phyloP scores from a whole-genome alignment of 2,888 invertebrate genomes.

The Prenolepis imparis region DNA sequence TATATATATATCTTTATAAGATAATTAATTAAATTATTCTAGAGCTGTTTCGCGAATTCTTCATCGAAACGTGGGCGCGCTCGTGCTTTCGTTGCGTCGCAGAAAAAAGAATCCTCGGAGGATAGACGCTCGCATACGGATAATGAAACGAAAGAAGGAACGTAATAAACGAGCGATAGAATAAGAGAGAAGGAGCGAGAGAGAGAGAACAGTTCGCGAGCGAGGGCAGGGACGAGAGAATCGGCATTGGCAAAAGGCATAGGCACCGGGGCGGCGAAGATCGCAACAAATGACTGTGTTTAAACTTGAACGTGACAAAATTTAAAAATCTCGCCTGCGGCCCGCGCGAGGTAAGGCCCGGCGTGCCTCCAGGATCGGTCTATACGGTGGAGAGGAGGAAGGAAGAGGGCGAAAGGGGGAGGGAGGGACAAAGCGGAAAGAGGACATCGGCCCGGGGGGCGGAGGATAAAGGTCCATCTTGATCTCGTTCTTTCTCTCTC shows the following conservation, averaged over 20 bases:
- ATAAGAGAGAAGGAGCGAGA: slow-evolving; percentile 57
- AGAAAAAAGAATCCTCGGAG: slow-evolving; percentile 54
- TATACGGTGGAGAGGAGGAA: not conserved
- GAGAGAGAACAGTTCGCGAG: slow-evolving; percentile 16
- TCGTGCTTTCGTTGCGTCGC: slow-evolving; percentile 34
- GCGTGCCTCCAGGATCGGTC: slow-evolving; percentile 47
- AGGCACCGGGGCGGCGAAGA: slow-evolving; percentile 72
- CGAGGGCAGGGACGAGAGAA: slow-evolving; percentile 66
- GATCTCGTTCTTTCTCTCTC: slow-evolving; percentile 38
- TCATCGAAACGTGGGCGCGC: slow-evolving; percentile 48
- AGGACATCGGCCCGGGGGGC: slow-evolving; percentile 44
- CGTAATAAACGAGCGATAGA: slow-evolving; percentile 76
- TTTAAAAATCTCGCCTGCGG: slow-evolving; percentile 82
- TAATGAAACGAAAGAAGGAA: slow-evolving; percentile 76
- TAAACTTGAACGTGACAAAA: slow-evolving; percentile 86
- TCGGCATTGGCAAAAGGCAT: slow-evolving; percentile 80
- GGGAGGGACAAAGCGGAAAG: slow-evolving; percentile 46
- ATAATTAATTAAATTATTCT: slow-evolving; percentile 23
- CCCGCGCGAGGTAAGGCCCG: slow-evolving; percentile 52
- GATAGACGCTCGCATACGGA: slow-evolving; percentile 69
- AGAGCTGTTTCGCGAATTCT: slow-evolving; percentile 12
- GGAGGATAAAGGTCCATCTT: slow-evolving; percentile 54
- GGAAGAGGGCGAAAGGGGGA: not conserved
- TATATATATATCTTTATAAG: not conserved
- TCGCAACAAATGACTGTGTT: slow-evolving; percentile 85